Conservation (phyloP, 1,140 invertebrate species). For the Mya arenaria region DNA sequence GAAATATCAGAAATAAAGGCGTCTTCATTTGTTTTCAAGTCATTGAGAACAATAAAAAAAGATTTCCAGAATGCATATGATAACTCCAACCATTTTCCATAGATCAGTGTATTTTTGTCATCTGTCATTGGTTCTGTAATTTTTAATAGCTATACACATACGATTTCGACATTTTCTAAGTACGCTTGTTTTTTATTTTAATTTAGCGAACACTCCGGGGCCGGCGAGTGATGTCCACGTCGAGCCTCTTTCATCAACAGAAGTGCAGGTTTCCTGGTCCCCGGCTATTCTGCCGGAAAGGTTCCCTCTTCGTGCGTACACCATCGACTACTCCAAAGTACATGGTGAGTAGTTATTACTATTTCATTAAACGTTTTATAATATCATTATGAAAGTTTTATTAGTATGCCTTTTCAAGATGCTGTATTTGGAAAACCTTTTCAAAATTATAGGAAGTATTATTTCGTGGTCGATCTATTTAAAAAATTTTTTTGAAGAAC, state of each 20-base stretch:
- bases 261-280: slow-evolving; percentile 22
- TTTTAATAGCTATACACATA: too few species aligned
- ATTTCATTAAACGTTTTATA: not conserved
- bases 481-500: too few species aligned
- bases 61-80: too few species aligned
- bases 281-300: not conserved
- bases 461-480: too few species aligned
- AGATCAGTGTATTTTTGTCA: too few species aligned
- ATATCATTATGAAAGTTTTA: not conserved
- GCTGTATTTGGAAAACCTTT: not conserved
- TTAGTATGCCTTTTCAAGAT: not conserved
- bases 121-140: too few species aligned
- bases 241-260: not conserved
- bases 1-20: too few species aligned
- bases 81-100: too few species aligned
- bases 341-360: not conserved
- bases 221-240: slow-evolving; percentile 11
- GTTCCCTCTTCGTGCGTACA: not conserved
- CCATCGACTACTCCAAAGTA: not conserved
- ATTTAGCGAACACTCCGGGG: slow-evolving; percentile 12
- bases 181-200: not conserved
- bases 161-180: too few species aligned
- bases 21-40: too few species aligned
- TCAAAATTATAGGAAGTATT: not conserved
- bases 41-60: too few species aligned